Base-by-base conservation (phyloP, 92 coral and sea anemone species). In the Diadumene lineata region DNA sequence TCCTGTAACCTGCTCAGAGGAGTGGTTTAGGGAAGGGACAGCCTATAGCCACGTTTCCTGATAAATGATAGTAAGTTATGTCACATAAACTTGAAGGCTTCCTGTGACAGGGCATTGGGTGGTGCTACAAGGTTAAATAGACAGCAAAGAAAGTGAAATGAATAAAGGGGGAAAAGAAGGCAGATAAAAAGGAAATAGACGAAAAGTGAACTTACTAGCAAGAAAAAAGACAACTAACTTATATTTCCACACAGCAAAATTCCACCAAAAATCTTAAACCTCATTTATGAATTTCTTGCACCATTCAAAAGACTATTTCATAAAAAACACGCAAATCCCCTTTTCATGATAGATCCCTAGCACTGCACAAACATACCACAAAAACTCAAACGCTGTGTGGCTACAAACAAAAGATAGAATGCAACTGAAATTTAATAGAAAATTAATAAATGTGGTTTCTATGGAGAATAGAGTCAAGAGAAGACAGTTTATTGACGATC, bases 81-180 rank as follows among this genome's bases (percentile, higher is more conserved):
- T 53, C 58, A 16, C n/a, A n/a, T n/a, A n/a, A n/a, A 15, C 21
- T 53, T 53, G 58, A 13, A 3, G 58, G 58, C 19, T 53, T 53
- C 58, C 58, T 53, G 24, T 21, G 18, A 13, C 58, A 53, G 58
- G 58, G 21, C 21, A 53, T 15, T 53, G 24, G 58, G 58, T 6
- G 3, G 58, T 15, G 58, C 58, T 38, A 13, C 6, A 38, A 38
- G 0, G 27, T 53, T 9, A 3, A 67, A 29, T 67, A 33, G 16
- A 21, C 15, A 17, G 0, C 19, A 66, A 30, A 32, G 51, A 33
- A 32, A 11, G 44, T 18, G 43, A 34, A 22, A 34, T 16, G 21
- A 23, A n/a, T n/a, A 19, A 43, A 66, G 53, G 24, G 31, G 16
- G 43, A 19, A 66, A 8, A 66, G 71, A 66, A 66, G n/a, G n/a